Evolutionary conservation across 2,113 vertebrate species (phyloP).

Genomic region (Otis tarda): DNA sequence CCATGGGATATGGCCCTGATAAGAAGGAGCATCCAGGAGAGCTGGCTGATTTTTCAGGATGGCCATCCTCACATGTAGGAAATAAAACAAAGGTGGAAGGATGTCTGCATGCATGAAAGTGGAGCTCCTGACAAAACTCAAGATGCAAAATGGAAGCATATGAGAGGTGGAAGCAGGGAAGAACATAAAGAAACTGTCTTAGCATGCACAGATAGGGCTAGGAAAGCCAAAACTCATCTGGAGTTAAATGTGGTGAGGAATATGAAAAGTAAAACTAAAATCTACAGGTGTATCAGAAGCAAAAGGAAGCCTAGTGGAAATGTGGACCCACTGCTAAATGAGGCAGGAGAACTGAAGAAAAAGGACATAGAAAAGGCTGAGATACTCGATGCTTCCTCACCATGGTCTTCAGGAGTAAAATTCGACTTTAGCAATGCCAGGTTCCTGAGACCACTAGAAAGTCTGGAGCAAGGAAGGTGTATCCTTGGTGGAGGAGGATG

Average conservation of each 20-base stretch:
- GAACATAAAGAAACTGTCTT: background rate
- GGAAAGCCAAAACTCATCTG: background rate
- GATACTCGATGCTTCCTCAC: background rate
- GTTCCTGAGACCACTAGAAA: background rate
- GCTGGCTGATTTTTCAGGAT: background rate
- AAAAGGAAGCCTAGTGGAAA: background rate
- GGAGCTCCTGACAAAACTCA: background rate
- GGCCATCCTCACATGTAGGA: background rate
- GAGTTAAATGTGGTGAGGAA: background rate
- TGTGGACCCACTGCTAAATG: background rate
- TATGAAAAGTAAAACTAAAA: background rate
- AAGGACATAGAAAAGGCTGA: background rate
- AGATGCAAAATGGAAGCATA: background rate
- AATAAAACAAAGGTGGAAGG: background rate
- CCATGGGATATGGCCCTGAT: background rate
- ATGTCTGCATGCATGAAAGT: background rate
- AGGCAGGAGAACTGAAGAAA: background rate
- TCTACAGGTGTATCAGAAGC: background rate
- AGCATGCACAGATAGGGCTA: background rate
- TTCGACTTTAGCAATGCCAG: background rate
- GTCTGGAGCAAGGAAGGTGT: background rate
- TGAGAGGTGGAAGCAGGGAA: background rate
- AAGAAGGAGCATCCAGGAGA: background rate
- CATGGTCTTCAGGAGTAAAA: background rate
- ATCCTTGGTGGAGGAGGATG: background rate